Conservation (phyloP, 1,140 invertebrate genomes). For the Hylaeus volcanicus region DNA sequence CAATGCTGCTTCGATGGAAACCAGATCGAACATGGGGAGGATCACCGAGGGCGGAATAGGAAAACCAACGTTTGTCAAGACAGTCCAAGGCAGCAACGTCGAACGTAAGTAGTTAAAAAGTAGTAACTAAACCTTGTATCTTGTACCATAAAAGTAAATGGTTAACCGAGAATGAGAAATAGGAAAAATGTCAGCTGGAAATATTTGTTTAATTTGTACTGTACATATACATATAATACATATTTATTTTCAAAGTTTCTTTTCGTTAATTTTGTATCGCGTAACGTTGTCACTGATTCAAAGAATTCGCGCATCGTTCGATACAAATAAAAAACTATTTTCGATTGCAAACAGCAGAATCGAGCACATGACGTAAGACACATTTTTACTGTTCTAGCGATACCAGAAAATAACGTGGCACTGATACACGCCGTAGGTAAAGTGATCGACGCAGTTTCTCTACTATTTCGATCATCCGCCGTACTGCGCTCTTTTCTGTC, state of each 20-base stretch:
- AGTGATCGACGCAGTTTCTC: conserved; percentile 64
- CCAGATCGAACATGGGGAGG: conserved; percentile 59
- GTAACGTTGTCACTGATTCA: no score
- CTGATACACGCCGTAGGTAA: conserved; percentile 81
- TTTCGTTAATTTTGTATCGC: no score
- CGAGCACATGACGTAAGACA: conserved; percentile 50
- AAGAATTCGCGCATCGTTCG: no score
- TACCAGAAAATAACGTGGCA: conserved; percentile 77
- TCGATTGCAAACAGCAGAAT: not conserved
- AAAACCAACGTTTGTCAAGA: conserved; percentile 86
- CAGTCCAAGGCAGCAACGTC: conserved; percentile 87
- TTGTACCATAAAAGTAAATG: no score
- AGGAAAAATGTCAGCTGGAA: not conserved
- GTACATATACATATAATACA: no score
- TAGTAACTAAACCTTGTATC: no score
- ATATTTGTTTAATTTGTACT: not conserved
- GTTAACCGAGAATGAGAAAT: no score
- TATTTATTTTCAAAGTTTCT: no score
- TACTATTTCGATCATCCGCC: conserved; percentile 53
- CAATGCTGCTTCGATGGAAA: conserved; percentile 67
- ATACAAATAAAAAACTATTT: no score
- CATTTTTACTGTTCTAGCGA: conserved; percentile 80
- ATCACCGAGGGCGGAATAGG: conserved; percentile 78
- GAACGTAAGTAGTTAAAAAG: conserved; percentile 85
- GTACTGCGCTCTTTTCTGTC: conserved; percentile 43